Conservation (phyloP, 2,113 vertebrate genomes). For the Chlorocebus sabaeus region DNA sequence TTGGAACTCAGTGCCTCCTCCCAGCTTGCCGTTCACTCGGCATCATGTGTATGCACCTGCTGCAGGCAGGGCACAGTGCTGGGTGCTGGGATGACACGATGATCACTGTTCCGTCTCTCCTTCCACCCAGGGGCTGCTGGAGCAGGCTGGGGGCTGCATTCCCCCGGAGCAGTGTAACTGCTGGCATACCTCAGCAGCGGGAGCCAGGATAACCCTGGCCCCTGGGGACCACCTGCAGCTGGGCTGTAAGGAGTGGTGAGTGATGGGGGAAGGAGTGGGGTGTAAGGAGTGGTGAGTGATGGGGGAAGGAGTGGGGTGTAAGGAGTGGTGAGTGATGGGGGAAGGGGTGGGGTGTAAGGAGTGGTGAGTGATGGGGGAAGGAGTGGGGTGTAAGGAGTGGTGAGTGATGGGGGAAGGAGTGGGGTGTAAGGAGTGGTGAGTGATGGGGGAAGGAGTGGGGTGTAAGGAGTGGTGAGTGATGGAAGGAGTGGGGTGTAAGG, state of each 20-base stretch:
- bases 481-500: no score
- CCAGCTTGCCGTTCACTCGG: neutral
- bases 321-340: conserved; percentile 85
- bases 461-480: conserved; percentile 90
- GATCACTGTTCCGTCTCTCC: neutral
- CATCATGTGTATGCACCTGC: fast-evolving
- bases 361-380: no score
- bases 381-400: no score
- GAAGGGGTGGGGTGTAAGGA: no score
- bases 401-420: conserved; percentile 10
- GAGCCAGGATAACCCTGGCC: conserved; percentile 75
- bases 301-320: conserved; percentile 82
- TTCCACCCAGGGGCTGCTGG: conserved; percentile 85
- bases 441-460: conserved; percentile 61
- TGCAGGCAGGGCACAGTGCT: neutral
- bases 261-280: neutral
- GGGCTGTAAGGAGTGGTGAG: conserved; percentile 92
- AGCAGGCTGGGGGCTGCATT: conserved; percentile 87
- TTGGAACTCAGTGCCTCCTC: neutral
- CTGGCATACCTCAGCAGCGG: conserved; percentile 71
- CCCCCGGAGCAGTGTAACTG: conserved; percentile 84
- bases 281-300: no score
- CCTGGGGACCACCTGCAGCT: conserved; percentile 79
- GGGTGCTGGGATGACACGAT: fast-evolving
- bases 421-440: conserved; percentile 92